phyloP scores from a whole-genome alignment of 2,113 vertebrate genomes.

The Microcebus ravelobensis region DNA sequence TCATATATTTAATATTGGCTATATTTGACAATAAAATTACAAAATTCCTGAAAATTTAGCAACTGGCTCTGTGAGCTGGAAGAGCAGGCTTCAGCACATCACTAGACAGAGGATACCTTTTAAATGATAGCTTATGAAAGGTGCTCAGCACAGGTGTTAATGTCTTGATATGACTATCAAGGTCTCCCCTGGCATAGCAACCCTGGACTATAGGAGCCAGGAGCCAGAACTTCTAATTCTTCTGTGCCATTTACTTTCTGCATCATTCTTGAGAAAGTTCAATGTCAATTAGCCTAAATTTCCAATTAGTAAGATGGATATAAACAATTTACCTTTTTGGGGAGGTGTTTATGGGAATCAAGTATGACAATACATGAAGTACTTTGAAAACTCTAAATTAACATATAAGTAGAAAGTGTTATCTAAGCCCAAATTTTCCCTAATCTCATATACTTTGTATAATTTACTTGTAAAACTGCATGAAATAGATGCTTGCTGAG shows the following conservation, averaged over 20 bases:
- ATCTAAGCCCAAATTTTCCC: background rate
- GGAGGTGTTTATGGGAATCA: background rate
- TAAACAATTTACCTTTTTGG: background rate
- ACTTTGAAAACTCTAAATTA: background rate
- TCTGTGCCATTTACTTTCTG: background rate
- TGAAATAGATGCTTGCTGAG: background rate
- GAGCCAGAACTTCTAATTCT: background rate
- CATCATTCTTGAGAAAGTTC: background rate
- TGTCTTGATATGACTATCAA: background rate
- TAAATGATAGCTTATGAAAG: background rate
- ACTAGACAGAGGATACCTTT: background rate
- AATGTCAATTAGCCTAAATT: background rate
- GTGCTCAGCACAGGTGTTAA: background rate
- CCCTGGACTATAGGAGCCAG: background rate
- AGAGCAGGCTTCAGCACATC: background rate
- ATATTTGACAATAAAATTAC: background rate
- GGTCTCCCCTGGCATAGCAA: background rate
- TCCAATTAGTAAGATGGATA: background rate
- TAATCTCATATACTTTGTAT: background rate
- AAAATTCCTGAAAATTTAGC: background rate
- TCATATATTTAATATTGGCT: background rate
- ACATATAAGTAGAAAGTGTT: background rate
- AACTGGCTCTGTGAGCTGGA: background rate
- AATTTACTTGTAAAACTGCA: background rate
- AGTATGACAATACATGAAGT: background rate